A percentile compares a stretch with the other conserved stretches of the same genome.
These are phyloP conservation scores for Propithecus coquereli DNA, from an alignment of 2,113 vertebrate genomes.

Conservation along the genomic window DNA sequence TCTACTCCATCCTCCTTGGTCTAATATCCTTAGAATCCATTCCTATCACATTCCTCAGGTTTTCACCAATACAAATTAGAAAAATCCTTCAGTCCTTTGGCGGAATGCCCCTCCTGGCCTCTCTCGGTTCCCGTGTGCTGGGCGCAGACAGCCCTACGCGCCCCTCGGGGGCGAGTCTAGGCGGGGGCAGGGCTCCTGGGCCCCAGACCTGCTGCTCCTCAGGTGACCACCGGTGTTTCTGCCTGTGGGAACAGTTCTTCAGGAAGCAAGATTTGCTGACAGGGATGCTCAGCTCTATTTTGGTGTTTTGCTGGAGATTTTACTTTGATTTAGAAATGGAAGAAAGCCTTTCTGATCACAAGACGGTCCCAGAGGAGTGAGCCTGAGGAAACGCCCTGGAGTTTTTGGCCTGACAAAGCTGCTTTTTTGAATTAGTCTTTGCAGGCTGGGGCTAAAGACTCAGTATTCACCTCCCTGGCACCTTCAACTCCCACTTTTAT, in stretches of 20 bases:
- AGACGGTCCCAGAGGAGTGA: neutral
- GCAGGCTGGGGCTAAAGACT: neutral
- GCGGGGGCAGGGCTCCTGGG: neutral
- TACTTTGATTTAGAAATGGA: neutral
- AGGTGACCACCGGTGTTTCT: neutral
- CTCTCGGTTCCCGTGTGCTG: neutral
- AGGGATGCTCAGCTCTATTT: neutral
- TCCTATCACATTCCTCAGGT: neutral
- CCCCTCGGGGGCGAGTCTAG: neutral
- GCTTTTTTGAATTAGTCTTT: neutral
- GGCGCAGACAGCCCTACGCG: accelerated
- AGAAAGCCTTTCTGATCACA: neutral
- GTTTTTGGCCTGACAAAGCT: neutral
- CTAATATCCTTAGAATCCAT: neutral
- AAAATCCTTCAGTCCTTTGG: neutral
- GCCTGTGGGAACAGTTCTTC: neutral
- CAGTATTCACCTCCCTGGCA: neutral
- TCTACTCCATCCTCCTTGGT: neutral
- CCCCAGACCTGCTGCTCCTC: neutral
- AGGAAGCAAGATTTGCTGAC: neutral
- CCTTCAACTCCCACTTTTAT: neutral
- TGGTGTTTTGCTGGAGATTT: neutral
- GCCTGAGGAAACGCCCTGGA: neutral
- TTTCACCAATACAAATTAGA: neutral
- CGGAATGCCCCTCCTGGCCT: neutral